These are phyloP conservation scores for Paraescarpia echinospica DNA, from an alignment of 1,140 invertebrate species.

Conservation along the genomic window DNA sequence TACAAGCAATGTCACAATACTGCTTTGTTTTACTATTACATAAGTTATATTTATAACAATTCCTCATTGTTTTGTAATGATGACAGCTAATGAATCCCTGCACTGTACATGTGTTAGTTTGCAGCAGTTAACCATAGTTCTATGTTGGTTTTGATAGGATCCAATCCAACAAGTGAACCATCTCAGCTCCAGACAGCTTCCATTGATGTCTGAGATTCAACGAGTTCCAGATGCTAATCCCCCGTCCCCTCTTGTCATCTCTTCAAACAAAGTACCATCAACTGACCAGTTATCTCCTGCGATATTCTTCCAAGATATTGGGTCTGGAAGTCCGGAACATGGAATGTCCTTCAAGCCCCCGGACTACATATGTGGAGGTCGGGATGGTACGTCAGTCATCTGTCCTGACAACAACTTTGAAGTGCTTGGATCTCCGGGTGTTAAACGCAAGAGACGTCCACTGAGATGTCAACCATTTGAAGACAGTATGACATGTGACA, in stretches of 20 bases:
- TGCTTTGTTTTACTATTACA: neutral
- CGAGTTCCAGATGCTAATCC: neutral
- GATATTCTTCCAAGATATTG: neutral
- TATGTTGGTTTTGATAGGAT: neutral
- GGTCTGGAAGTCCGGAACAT: neutral
- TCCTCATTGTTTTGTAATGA: no score
- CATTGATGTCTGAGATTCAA: neutral
- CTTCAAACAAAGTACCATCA: neutral
- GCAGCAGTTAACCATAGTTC: neutral
- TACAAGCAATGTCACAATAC: neutral
- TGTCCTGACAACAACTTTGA: neutral
- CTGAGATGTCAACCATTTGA: slow-evolving; percentile 15
- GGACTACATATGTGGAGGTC: neutral
- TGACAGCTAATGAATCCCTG: neutral
- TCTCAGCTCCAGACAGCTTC: neutral
- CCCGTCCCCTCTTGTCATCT: neutral
- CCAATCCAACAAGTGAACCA: neutral
- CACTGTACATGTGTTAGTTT: neutral
- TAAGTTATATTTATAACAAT: neutral
- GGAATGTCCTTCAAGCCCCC: neutral
- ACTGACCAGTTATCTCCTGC: neutral
- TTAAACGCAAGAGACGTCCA: neutral
- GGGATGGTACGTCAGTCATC: neutral
- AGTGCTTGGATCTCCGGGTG: neutral
- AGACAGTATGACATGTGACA: neutral